phyloP scores from a whole-genome alignment of 2,113 vertebrate species.

The Uropsilus gracilis region DNA sequence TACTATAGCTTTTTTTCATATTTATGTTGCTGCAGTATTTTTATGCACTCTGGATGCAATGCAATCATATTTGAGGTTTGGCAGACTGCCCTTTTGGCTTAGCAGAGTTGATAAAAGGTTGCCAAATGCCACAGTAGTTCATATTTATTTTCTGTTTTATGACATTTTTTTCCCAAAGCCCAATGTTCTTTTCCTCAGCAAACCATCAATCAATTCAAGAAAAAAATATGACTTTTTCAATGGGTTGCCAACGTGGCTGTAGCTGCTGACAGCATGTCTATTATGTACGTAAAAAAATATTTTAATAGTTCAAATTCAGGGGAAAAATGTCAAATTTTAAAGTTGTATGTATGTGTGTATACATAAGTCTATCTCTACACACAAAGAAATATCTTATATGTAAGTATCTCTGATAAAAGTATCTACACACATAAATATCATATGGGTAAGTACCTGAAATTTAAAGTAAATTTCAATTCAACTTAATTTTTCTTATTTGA shows the following conservation, averaged over 20 bases:
- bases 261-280: slow-evolving; percentile 47
- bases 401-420: background rate
- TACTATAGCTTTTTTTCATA: slow-evolving; percentile 5
- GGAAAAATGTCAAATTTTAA: slow-evolving; percentile 15
- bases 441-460: too few relatives aligned
- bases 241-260: slow-evolving; percentile 48
- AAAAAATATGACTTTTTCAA: slow-evolving; percentile 61
- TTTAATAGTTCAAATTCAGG: slow-evolving; percentile 30
- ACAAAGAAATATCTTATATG: background rate
- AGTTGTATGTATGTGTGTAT: background rate
- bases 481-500: slow-evolving; percentile 24
- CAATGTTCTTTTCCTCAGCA: slow-evolving; percentile 65
- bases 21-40: slow-evolving; percentile 69
- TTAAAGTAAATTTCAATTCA: background rate
- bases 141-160: slow-evolving; percentile 80
- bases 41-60: slow-evolving; percentile 69
- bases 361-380: background rate
- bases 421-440: too few relatives aligned
- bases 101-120: slow-evolving; percentile 80
- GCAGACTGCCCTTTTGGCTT: slow-evolving; percentile 81
- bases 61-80: slow-evolving; percentile 77
- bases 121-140: slow-evolving; percentile 80
- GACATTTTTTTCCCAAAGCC: slow-evolving; percentile 69
- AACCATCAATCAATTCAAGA: slow-evolving; percentile 76
- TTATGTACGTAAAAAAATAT: background rate